A percentile compares a stretch with the other conserved stretches of the same genome.
These are phyloP conservation scores for Pecten maximus DNA, from an alignment of 2,888 invertebrate genomes.

Conservation along the genomic window DNA sequence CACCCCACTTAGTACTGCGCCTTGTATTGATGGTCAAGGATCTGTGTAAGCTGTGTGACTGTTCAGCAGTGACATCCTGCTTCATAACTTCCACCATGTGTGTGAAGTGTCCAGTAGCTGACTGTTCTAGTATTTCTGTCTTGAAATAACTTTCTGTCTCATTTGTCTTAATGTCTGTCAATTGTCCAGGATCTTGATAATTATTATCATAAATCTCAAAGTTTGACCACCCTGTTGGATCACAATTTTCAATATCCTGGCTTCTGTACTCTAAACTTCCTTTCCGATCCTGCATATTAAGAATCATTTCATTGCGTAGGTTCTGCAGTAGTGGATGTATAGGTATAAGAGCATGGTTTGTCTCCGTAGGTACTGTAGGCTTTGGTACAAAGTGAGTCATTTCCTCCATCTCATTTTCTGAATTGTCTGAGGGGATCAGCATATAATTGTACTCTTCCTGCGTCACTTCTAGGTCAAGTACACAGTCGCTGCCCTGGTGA, in stretches of 20 bases:
- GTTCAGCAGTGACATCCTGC: not conserved
- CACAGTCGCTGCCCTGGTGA: not conserved
- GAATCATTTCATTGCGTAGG: conserved; percentile 21
- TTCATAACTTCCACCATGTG: not conserved
- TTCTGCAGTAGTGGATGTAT: conserved; percentile 27
- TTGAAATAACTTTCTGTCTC: not conserved
- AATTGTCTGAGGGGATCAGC: not conserved
- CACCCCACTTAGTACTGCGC: not conserved
- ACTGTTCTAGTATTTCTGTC: not conserved
- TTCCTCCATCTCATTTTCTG: not conserved
- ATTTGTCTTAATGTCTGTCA: not conserved
- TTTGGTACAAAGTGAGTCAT: not conserved
- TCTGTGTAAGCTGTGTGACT: not conserved
- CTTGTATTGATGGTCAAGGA: not conserved
- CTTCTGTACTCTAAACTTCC: not conserved
- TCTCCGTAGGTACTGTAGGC: not conserved
- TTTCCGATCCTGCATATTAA: not conserved
- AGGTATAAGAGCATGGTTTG: not conserved
- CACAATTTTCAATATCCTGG: not conserved
- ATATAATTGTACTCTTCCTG: not conserved
- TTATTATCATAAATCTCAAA: not conserved
- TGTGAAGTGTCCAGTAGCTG: not conserved
- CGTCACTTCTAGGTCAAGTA: not conserved
- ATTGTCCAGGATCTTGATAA: not conserved
- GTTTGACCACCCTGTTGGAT: not conserved